phyloP scores from a whole-genome alignment of 2,113 vertebrate species.

The Python bivittatus region DNA sequence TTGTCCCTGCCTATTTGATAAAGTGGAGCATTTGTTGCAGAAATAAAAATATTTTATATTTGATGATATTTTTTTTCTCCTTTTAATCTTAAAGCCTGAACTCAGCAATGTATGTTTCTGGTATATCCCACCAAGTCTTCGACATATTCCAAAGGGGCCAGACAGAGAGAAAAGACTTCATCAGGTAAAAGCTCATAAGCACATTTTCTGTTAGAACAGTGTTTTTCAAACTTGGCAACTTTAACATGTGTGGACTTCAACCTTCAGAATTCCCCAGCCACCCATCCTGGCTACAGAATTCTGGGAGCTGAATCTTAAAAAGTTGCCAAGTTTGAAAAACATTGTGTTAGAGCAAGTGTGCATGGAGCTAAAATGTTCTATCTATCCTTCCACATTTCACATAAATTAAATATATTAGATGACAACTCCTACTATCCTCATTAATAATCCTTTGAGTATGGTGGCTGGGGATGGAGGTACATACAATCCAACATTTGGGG shows the following conservation, averaged over 20 bases:
- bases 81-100: slow-evolving; percentile 67
- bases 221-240: background rate
- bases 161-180: slow-evolving; percentile 66
- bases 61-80: background rate
- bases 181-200: slow-evolving; percentile 47
- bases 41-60: background rate
- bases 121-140: slow-evolving; percentile 71
- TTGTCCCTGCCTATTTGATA: background rate
- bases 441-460: background rate
- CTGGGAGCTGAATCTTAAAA: background rate
- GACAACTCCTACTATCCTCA: background rate
- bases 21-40: background rate
- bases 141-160: slow-evolving; percentile 37
- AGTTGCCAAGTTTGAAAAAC: background rate
- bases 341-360: background rate
- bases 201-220: background rate
- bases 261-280: background rate
- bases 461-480: background rate
- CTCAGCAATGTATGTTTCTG: slow-evolving; percentile 75
- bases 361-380: background rate
- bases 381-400: background rate
- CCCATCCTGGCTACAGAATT: background rate
- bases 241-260: background rate
- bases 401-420: background rate
- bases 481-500: background rate